These are phyloP conservation scores for Cydia strobilella DNA, from an alignment of 1,140 invertebrate species.

Conservation along the genomic window DNA sequence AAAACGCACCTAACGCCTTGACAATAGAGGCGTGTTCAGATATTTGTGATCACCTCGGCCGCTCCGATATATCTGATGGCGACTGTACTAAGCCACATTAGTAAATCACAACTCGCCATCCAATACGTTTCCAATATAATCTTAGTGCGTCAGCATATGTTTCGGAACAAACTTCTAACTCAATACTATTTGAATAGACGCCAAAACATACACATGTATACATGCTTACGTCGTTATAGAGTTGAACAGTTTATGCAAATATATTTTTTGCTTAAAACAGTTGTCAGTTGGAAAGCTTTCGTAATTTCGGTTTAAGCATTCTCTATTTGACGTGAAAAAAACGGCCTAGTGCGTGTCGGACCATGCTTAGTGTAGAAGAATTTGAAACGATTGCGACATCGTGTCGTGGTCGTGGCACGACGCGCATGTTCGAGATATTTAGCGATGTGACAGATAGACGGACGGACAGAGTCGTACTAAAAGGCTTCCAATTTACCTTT, in stretches of 20 bases:
- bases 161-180: neutral
- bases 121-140: neutral
- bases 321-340: neutral
- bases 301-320: neutral
- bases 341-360: neutral
- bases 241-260: neutral
- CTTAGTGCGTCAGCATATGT: neutral
- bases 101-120: neutral
- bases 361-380: neutral
- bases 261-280: constrained; percentile 8
- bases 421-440: too few relatives aligned
- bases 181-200: neutral
- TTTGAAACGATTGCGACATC: too few relatives aligned
- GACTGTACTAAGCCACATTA: too few relatives aligned
- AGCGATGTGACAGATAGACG: too few relatives aligned
- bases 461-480: too few relatives aligned
- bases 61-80: too few relatives aligned
- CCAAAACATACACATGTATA: neutral
- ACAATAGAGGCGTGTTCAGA: too few relatives aligned
- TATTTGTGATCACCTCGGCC: too few relatives aligned
- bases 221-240: neutral
- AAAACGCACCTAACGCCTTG: too few relatives aligned
- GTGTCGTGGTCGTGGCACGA: too few relatives aligned
- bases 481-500: too few relatives aligned
- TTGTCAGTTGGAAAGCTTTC: neutral